A percentile compares a stretch with the other conserved stretches of the same genome.
These are phyloP conservation scores for Poecilia gillii DNA, from an alignment of 2,797 vertebrate species.

Conservation along the genomic window DNA sequence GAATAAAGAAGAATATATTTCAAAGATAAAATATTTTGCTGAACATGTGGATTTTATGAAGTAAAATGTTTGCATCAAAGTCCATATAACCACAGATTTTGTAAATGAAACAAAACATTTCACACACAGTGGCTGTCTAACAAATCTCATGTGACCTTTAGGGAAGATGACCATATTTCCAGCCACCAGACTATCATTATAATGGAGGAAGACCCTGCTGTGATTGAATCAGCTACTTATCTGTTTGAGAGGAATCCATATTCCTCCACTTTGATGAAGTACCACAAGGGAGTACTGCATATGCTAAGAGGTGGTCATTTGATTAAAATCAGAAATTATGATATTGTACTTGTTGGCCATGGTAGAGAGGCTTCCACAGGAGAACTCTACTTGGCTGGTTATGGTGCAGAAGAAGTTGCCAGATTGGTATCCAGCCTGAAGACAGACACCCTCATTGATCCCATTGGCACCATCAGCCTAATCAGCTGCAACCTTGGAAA, in stretches of 20 bases:
- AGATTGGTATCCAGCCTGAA: constrained; percentile 48
- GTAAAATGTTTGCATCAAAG: background rate
- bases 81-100: background rate
- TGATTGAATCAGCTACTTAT: constrained; percentile 56
- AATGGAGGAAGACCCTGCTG: constrained; percentile 62
- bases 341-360: constrained; percentile 66
- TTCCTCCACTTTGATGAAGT: constrained; percentile 58
- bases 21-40: background rate
- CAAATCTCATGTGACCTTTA: background rate
- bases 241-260: constrained; percentile 55
- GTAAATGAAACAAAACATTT: background rate
- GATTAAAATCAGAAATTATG: constrained; percentile 16
- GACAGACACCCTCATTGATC: constrained; percentile 1
- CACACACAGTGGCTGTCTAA: constrained; percentile 1
- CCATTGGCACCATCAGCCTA: constrained; percentile 43
- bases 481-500: constrained; percentile 70
- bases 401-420: constrained; percentile 57
- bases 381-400: constrained; percentile 40
- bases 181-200: constrained; percentile 59
- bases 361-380: constrained; percentile 42
- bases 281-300: constrained; percentile 50
- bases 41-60: background rate
- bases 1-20: constrained; percentile 4
- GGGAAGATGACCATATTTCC: background rate
- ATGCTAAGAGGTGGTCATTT: constrained; percentile 30